Conservation (phyloP, 2,113 vertebrate genomes). For the Campylorhamphus procurvoides region DNA sequence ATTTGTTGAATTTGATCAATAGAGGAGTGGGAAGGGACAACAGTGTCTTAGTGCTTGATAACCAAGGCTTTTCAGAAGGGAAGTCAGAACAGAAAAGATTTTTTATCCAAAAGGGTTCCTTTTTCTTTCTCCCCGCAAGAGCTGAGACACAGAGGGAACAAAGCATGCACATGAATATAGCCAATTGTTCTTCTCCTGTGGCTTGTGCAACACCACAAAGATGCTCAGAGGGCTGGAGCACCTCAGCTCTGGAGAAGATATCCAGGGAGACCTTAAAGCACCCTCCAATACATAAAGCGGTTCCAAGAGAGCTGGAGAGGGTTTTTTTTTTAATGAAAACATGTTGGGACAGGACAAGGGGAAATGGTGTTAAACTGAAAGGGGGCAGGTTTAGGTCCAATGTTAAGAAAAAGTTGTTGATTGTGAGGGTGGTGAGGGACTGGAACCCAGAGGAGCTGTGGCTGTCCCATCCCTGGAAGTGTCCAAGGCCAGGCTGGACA, state of each 20-base stretch:
- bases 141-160: background rate
- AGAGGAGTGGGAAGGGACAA: background rate
- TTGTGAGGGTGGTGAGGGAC: too few species aligned
- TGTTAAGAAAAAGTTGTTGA: background rate
- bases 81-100: background rate
- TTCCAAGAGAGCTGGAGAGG: background rate
- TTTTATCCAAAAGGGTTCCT: background rate
- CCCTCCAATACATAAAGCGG: background rate
- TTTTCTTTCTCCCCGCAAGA: fast-evolving
- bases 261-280: background rate
- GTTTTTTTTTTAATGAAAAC: background rate
- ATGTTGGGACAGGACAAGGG: background rate
- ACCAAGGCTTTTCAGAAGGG: background rate
- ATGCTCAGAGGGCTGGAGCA: background rate
- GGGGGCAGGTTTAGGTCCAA: background rate
- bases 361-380: background rate
- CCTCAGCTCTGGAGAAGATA: background rate
- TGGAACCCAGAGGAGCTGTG: background rate
- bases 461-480: background rate
- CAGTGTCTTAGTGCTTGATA: background rate
- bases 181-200: background rate
- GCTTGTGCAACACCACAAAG: background rate
- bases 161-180: fast-evolving
- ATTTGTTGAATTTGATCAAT: background rate
- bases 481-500: fast-evolving